These are phyloP conservation scores for Lycophotia porphyrea DNA, from an alignment of 2,888 invertebrate genomes.

Conservation along the genomic window DNA sequence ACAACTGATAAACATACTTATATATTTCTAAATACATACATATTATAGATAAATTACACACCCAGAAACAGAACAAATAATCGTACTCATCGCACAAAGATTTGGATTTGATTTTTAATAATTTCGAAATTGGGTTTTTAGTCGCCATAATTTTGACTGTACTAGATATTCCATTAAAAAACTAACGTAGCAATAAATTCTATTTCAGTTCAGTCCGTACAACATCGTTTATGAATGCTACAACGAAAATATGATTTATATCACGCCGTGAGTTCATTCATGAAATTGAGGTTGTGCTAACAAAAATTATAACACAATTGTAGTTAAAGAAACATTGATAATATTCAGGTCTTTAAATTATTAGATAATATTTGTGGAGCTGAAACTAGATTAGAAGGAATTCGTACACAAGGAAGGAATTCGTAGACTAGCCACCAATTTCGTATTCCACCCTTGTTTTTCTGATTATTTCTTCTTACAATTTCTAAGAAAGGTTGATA, in stretches of 20 bases:
- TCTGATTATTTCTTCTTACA: neutral
- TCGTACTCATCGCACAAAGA: too few species aligned
- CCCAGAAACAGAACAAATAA: too few species aligned
- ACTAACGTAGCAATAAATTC: conserved; percentile 19
- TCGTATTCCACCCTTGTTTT: too few species aligned
- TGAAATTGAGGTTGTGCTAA: conserved; percentile 63
- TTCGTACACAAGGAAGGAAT: neutral
- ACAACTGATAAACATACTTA: too few species aligned
- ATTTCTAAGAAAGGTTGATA: neutral
- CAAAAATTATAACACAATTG: conserved; percentile 53
- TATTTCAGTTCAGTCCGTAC: conserved; percentile 4
- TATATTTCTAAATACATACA: too few species aligned
- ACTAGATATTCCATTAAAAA: conserved; percentile 4
- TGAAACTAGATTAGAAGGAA: conserved; percentile 10
- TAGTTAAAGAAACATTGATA: conserved; percentile 49
- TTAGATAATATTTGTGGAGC: conserved; percentile 46
- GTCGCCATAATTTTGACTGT: neutral
- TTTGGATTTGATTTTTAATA: too few species aligned
- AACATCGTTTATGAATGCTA: conserved; percentile 52
- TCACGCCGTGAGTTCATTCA: conserved; percentile 44
- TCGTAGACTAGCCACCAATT: too few species aligned
- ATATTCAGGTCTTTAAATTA: conserved; percentile 33
- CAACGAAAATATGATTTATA: conserved; percentile 55
- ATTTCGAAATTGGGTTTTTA: neutral
- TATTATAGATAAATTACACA: too few species aligned